Evolutionary conservation across 2,888 invertebrate genomes (phyloP).

Genomic region (Rhagophthalmus giganteus): DNA sequence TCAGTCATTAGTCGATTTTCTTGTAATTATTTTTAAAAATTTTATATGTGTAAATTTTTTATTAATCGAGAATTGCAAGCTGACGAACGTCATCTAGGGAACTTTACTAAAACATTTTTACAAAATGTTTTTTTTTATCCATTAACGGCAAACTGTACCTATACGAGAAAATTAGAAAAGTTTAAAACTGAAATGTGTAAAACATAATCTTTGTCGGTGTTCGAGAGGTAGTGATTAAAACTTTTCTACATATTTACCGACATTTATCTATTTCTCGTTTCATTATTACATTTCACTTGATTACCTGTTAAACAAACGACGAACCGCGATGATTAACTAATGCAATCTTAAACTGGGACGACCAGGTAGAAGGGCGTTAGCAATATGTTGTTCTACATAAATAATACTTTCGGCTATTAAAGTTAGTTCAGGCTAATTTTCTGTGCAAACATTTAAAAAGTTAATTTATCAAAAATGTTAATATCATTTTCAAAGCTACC

Average conservation of each 20-base stretch:
- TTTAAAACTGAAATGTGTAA: too few relatives aligned
- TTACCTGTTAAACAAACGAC: not conserved
- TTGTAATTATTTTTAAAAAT: too few relatives aligned
- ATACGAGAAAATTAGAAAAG: too few relatives aligned
- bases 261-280: constrained; percentile 41
- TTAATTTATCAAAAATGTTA: constrained; percentile 36
- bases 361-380: constrained; percentile 47
- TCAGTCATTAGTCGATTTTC: too few relatives aligned
- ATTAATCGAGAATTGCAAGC: too few relatives aligned
- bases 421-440: constrained; percentile 46
- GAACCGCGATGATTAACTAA: constrained; percentile 4
- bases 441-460: constrained; percentile 48
- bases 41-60: too few relatives aligned
- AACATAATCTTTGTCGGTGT: constrained; percentile 42
- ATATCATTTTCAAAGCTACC: constrained; percentile 34
- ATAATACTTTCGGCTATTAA: constrained; percentile 45
- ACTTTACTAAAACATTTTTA: too few relatives aligned
- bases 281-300: constrained; percentile 19
- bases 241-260: constrained; percentile 45
- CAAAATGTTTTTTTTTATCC: too few relatives aligned
- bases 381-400: constrained; percentile 47
- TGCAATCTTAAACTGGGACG: constrained; percentile 35
- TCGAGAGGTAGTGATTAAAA: constrained; percentile 42
- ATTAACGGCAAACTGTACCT: too few relatives aligned
- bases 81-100: too few relatives aligned